A percentile compares a stretch with the other conserved stretches of the same genome.
Evolutionary conservation across 2,797 vertebrate species (phyloP).

Genomic region (Coregonus sp.): DNA sequence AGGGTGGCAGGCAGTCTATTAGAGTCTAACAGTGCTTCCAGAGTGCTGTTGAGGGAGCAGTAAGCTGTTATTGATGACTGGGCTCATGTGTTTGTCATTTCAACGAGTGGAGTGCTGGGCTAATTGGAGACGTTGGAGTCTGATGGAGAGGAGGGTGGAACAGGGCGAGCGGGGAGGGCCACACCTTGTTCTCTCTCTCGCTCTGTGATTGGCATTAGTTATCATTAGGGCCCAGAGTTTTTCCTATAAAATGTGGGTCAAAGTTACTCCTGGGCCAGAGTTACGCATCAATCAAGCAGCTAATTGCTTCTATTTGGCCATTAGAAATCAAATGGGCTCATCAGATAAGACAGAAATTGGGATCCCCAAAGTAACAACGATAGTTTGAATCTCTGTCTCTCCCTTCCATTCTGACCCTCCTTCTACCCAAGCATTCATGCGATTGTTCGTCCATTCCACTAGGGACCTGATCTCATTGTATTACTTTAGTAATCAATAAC

Average conservation of each 20-base stretch:
- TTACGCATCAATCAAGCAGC: constrained; percentile 18
- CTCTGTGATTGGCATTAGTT: background rate
- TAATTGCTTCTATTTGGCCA: constrained; percentile 26
- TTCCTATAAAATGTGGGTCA: background rate
- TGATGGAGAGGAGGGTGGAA: background rate
- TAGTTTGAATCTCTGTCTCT: no score
- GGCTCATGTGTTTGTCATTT: background rate
- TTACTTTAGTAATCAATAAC: no score
- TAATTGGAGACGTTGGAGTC: background rate
- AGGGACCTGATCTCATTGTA: no score
- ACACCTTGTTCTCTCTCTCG: background rate
- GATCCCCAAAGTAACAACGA: no score
- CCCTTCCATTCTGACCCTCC: no score
- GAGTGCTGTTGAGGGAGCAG: background rate
- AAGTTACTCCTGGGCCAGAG: background rate
- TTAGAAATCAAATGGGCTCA: constrained; percentile 21
- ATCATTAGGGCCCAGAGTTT: no score
- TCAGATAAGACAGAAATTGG: constrained; percentile 22
- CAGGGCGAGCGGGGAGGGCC: background rate
- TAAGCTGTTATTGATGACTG: constrained; percentile 8
- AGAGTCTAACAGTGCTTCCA: background rate
- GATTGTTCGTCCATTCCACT: no score
- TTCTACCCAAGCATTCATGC: no score
- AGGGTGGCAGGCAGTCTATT: constrained; percentile 2
- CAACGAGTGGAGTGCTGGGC: background rate